Evolutionary conservation across 2,888 invertebrate genomes (phyloP), one percentile per base, ranked within the genome.

Genomic region (Palloptera scutellata): DNA sequence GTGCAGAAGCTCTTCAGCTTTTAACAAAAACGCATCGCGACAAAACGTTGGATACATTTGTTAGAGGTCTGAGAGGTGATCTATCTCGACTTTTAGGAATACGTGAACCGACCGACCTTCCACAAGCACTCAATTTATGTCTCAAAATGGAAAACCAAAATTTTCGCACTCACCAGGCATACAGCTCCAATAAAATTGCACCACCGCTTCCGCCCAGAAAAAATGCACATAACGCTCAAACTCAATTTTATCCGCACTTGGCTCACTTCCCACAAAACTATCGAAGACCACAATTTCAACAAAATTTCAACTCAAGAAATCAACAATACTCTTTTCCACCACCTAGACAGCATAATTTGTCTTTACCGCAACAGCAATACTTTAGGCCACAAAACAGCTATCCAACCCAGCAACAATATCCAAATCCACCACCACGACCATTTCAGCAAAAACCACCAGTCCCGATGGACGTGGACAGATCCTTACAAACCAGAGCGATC

Each of bases 21-120:
- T 43, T 74, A 11, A 73, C 69, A 1, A 17, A 64, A 41, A 65
- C 70, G 1, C 73, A 74, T 52, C 41, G 73, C 40, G 66, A 70
- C 53, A 75, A 73, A 61, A 73, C 75, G 1, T 59, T 75, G 8
- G 74, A 76, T 59, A 72, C 74, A 1, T 74, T 74, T 41, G 59
- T 74, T 17, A 60, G 72, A 30, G 72, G 72, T 48, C 68, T 72
- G 15, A 74, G 69, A 17, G 74, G 72, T n/a, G 68, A 74, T 58
- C 45, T 73, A 20, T 68, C 72, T n/a, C 19, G 66, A 17, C 64
- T 73, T 13, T 63, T 72, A 17, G 71, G 71, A 5, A 73, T 73
- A 20, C 65, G 70, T 1, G 73, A 75, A 63, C 73, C 73, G 19
- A 61, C 51, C n/a, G 70, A 74, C 41, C 66, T 75, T 2, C 72